Conservation (phyloP, 30 jellyfish, hydroid and myxozoan species). For the Mastigias papua region DNA sequence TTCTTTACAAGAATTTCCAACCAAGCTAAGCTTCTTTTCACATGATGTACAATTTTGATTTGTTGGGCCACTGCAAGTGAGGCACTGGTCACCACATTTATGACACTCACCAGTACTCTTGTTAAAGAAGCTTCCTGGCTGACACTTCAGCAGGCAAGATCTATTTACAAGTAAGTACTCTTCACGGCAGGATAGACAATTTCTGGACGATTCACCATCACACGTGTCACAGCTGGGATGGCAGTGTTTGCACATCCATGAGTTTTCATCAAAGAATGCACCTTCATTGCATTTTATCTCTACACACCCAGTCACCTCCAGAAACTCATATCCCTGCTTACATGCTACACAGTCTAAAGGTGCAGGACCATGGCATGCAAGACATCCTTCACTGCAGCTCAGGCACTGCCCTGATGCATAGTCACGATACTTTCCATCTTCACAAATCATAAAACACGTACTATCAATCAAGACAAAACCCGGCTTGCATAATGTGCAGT, state of each 20-base stretch:
- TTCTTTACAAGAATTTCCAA: slow-evolving; percentile 30
- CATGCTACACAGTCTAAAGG: slow-evolving; percentile 60
- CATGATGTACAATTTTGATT: slow-evolving; percentile 73
- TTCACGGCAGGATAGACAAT: slow-evolving; percentile 62
- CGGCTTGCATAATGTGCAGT: slow-evolving; percentile 84
- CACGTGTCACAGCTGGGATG: slow-evolving; percentile 81
- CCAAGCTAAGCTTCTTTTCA: slow-evolving; percentile 21
- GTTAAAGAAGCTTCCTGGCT: slow-evolving; percentile 40
- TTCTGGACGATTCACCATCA: slow-evolving; percentile 48
- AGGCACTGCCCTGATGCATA: slow-evolving; percentile 72
- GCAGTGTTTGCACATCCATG: slow-evolving; percentile 62
- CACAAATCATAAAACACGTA: slow-evolving; percentile 69
- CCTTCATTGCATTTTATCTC: slow-evolving; percentile 55
- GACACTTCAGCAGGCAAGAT: slow-evolving; percentile 59
- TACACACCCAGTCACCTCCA: slow-evolving; percentile 66
- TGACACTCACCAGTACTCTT: slow-evolving; percentile 34
- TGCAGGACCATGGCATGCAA: slow-evolving; percentile 76
- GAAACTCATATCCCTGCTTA: slow-evolving; percentile 30
- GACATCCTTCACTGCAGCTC: slow-evolving; percentile 74
- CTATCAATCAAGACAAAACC: slow-evolving; percentile 67
- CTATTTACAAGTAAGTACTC: slow-evolving; percentile 28
- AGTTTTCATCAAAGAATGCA: slow-evolving; percentile 22
- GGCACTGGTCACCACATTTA: slow-evolving; percentile 68
- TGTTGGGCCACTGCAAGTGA: slow-evolving; percentile 74
- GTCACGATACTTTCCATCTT: slow-evolving; percentile 63